phyloP scores from a whole-genome alignment of 1,140 invertebrate genomes.

The Arctopsyche grandis region DNA sequence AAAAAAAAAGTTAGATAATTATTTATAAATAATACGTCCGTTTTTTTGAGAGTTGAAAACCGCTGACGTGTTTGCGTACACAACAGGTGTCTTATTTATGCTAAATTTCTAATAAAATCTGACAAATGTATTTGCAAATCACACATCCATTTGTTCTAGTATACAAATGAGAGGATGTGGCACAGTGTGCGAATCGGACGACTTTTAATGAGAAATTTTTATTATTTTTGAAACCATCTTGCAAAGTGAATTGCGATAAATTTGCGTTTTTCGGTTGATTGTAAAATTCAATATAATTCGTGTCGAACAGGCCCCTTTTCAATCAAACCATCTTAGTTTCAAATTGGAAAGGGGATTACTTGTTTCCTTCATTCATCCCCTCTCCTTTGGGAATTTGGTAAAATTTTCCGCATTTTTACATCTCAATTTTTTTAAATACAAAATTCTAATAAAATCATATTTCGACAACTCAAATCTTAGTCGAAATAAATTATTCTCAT shows the following conservation, averaged over 20 bases:
- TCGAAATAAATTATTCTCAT: too few relatives aligned
- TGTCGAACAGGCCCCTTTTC: conserved; percentile 2
- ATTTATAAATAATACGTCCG: too few relatives aligned
- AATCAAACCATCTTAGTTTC: conserved; percentile 15
- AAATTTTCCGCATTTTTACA: not conserved
- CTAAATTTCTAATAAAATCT: conserved; percentile 18
- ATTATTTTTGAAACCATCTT: not conserved
- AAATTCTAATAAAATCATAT: too few relatives aligned
- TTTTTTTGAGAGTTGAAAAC: not conserved
- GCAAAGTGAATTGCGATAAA: not conserved
- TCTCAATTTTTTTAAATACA: too few relatives aligned
- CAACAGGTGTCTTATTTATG: conserved; percentile 9
- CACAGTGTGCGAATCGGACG: not conserved
- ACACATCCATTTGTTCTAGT: too few relatives aligned
- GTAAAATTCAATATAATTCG: conserved; percentile 5
- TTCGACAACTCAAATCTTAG: too few relatives aligned
- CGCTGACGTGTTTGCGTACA: not conserved
- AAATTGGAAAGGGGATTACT: conserved; percentile 28
- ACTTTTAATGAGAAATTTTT: not conserved
- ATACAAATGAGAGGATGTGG: not conserved
- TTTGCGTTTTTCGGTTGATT: conserved; percentile 11
- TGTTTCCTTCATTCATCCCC: not conserved
- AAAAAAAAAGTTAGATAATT: too few relatives aligned
- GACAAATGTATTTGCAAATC: conserved; percentile 1
- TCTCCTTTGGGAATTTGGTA: not conserved